Conservation (phyloP, 2,888 invertebrate genomes). For the Cactoblastis cactorum region DNA sequence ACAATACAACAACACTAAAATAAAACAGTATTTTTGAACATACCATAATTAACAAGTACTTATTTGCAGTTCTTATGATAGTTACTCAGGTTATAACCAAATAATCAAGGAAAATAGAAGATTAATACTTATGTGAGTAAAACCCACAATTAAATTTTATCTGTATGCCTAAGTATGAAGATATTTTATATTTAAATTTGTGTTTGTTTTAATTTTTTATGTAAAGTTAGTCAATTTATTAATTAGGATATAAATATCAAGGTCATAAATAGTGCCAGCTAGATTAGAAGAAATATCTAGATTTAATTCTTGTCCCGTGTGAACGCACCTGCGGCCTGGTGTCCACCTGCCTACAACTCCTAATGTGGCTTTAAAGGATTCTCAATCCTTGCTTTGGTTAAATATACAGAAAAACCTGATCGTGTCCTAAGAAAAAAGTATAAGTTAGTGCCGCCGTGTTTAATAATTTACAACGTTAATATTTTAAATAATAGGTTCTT, state of each 20-base stretch:
- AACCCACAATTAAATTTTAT: no score
- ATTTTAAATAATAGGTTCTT: not conserved
- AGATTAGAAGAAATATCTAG: conserved; percentile 46
- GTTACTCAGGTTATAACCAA: no score
- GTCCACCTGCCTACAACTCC: conserved; percentile 51
- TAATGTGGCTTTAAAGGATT: conserved; percentile 39
- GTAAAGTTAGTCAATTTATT: not conserved
- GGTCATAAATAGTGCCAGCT: conserved; percentile 21
- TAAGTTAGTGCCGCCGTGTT: conserved; percentile 9
- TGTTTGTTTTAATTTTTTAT: not conserved
- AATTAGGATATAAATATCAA: conserved; percentile 14
- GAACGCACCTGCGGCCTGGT: conserved; percentile 48
- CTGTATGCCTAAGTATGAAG: no score
- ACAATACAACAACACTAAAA: no score
- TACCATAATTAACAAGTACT: no score
- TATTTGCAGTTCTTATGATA: no score
- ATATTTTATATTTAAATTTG: no score
- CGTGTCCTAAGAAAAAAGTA: not conserved
- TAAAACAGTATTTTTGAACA: no score
- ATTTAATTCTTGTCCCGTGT: conserved; percentile 48
- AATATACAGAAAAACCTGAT: conserved; percentile 15
- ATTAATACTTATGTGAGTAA: no score
- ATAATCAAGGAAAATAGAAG: no score
- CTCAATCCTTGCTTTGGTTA: conserved; percentile 27
- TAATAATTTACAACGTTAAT: not conserved